These are phyloP conservation scores for Scalopus aquaticus DNA, from an alignment of 2,113 vertebrate species.

Conservation along the genomic window DNA sequence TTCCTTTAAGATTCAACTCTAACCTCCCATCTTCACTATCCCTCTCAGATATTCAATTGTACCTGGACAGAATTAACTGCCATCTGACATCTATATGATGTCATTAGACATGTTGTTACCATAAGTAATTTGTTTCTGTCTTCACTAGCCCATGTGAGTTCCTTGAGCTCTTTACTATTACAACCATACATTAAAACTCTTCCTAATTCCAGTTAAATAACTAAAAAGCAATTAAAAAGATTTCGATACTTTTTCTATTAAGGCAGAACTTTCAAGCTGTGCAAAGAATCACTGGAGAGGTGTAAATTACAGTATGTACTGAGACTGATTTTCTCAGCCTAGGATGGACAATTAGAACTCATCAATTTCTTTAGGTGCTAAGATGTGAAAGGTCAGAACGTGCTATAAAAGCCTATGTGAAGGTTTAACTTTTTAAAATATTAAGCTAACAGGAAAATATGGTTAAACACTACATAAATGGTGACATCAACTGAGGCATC, in stretches of 20 bases:
- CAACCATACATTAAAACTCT: background rate
- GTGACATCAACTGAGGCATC: background rate
- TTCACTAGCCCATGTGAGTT: background rate
- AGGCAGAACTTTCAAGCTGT: background rate
- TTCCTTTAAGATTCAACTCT: conserved; percentile 5
- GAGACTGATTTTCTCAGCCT: background rate
- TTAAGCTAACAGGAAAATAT: conserved; percentile 36
- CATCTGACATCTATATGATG: background rate
- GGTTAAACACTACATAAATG: conserved; percentile 33
- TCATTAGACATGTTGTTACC: background rate
- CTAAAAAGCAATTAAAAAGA: background rate
- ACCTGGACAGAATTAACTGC: background rate
- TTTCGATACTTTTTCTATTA: conserved; percentile 4
- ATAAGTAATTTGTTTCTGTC: conserved; percentile 4
- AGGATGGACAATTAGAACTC: background rate
- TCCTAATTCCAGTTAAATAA: conserved; percentile 29
- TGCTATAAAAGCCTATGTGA: background rate
- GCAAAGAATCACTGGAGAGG: background rate
- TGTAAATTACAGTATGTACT: background rate
- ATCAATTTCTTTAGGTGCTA: background rate
- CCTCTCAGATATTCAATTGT: background rate
- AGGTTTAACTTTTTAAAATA: conserved; percentile 7
- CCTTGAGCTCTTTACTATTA: background rate
- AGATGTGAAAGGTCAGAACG: conserved; percentile 21
- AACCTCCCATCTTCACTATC: conserved; percentile 13